These are phyloP conservation scores for Sylvia atricapilla DNA, from an alignment of 2,113 vertebrate genomes.

Conservation along the genomic window DNA sequence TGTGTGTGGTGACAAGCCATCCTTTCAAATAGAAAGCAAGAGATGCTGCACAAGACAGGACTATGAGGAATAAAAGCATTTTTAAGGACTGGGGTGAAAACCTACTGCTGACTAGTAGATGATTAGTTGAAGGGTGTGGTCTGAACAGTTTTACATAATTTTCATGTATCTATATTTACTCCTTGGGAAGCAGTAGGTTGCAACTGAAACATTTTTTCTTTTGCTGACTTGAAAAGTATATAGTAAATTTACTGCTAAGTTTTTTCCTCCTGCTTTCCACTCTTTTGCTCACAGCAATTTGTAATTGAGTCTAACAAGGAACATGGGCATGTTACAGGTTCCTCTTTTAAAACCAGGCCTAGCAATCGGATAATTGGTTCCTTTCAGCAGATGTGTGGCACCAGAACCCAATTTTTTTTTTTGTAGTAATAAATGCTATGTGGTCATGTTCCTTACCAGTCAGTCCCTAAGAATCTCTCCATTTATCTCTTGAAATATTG, in stretches of 20 bases:
- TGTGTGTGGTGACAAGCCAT: neutral
- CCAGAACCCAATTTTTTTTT: neutral
- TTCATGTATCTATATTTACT: neutral
- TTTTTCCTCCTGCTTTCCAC: neutral
- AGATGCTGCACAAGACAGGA: neutral
- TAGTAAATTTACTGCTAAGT: neutral
- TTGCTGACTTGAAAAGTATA: neutral
- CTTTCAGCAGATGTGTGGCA: neutral
- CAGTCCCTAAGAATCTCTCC: neutral
- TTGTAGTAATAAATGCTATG: neutral
- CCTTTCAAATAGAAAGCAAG: neutral
- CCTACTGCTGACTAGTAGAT: neutral
- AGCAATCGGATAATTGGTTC: neutral
- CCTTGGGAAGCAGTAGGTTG: neutral
- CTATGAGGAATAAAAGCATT: neutral
- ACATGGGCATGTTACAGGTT: neutral
- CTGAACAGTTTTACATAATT: neutral
- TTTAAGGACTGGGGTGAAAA: neutral
- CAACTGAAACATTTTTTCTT: neutral
- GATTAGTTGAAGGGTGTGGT: neutral
- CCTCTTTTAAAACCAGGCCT: neutral
- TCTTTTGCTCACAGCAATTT: neutral
- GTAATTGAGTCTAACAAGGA: neutral
- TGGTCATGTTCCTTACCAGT: neutral
- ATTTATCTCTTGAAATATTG: neutral